A percentile compares a stretch with the other conserved stretches of the same genome.
Conservation (phyloP, 2,888 invertebrate genomes). For the Euzetes globulus region DNA sequence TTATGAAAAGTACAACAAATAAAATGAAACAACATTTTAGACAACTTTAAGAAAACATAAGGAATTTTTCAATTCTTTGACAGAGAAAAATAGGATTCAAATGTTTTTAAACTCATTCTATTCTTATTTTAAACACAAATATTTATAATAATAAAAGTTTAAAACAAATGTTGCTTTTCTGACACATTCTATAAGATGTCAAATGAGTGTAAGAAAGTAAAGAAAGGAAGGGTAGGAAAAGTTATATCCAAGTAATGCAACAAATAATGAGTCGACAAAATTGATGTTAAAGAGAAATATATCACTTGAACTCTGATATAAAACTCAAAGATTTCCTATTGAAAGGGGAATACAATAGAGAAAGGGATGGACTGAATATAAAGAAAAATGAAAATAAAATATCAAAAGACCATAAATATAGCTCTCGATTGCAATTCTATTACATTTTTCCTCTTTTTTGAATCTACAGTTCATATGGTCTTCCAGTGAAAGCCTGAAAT, state of each 20-base stretch:
- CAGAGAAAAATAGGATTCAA: too few relatives aligned
- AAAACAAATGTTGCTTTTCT: neutral
- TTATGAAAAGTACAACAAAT: too few relatives aligned
- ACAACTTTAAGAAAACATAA: too few relatives aligned
- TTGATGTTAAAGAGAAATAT: neutral
- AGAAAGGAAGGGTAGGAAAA: neutral
- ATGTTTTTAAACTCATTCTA: too few relatives aligned
- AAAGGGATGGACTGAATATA: neutral
- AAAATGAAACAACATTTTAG: too few relatives aligned
- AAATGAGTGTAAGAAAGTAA: neutral
- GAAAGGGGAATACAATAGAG: neutral
- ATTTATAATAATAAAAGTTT: too few relatives aligned
- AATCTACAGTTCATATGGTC: slow-evolving; percentile 4
- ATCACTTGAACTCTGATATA: neutral
- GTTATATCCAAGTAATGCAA: neutral
- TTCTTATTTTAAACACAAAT: too few relatives aligned
- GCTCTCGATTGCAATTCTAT: slow-evolving; percentile 25
- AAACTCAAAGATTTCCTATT: neutral
- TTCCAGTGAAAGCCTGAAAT: neutral
- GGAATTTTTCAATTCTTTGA: too few relatives aligned
- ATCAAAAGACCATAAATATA: slow-evolving; percentile 6
- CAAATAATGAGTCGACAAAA: neutral
- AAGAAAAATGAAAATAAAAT: slow-evolving; percentile 21
- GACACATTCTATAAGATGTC: neutral
- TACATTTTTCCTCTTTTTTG: neutral